Base-by-base conservation (phyloP, 2,888 invertebrate genomes). In the Subacronicta megacephala region DNA sequence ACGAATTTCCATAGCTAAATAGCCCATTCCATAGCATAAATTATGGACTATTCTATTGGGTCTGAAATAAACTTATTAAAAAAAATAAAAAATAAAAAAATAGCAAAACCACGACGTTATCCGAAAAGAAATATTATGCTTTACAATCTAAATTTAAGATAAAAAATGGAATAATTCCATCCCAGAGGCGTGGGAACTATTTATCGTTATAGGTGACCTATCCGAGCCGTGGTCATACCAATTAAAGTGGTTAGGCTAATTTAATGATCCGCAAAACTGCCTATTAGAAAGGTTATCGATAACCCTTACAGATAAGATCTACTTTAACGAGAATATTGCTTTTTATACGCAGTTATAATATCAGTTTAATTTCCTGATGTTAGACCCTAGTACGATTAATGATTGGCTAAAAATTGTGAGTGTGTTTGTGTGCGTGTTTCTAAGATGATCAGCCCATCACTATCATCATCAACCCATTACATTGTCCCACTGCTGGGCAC, bases 231-330 rank as follows among this genome's bases (percentile, higher is more conserved):
- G 66, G 68, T 42, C 51, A 49, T 52, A 49, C 51, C 65, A 62
- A 67, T 52, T 68, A 66, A 42, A 58, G 68, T 2, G 40, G 46
- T 38, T 62, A 66, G 68, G 58, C 16, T 62, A 58, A 68, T 46
- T 37, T 15, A 26, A 37, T 43, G 62, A 62, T 62, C 51, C 57
- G 49, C 57, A 35, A 57, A 66, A 62, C 62, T 55, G 50, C 37
- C 62, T 31, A 68, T 68, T 66, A 62, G 62, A 57, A 62, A 68
- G 57, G 57, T 29, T 4, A 2, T 3, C n/a, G 65, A 68, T 68
- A 66, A 62, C 62, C 68, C 57, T 57, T 42, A 17, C 12, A 49
- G 62, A 66, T 66, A 33, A 49, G 16, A 20, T 38, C 45, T 62
- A 29, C 62, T 62, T 62, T 68, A 62, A 50, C 43, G 58, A 58